Conservation (phyloP, 2,888 invertebrate genomes). For the Adela reaumurella region DNA sequence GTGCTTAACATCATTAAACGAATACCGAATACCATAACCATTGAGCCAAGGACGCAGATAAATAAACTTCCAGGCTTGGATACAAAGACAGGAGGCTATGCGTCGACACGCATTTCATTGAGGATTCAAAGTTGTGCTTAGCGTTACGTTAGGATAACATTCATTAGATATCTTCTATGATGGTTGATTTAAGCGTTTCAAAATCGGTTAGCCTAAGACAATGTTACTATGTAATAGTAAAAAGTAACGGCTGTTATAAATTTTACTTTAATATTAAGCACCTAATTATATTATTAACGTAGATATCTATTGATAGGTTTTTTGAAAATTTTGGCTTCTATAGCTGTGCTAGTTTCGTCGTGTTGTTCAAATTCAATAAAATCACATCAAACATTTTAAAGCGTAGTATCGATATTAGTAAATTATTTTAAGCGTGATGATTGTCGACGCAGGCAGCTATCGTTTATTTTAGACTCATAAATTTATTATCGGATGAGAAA, state of each 20-base stretch:
- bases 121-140: too few relatives aligned
- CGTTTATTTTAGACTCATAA: not conserved
- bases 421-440: not conserved
- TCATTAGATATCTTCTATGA: too few relatives aligned
- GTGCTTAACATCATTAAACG: too few relatives aligned
- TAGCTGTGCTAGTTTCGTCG: not conserved
- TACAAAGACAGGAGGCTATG: too few relatives aligned
- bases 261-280: constrained; percentile 34
- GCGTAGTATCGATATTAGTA: not conserved
- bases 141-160: too few relatives aligned
- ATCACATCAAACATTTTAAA: not conserved
- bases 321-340: not conserved
- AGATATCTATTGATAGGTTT: not conserved
- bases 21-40: too few relatives aligned
- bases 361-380: too few relatives aligned
- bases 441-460: not conserved
- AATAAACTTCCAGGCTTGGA: too few relatives aligned
- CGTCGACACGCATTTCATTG: too few relatives aligned
- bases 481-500: not conserved
- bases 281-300: too few relatives aligned
- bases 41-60: too few relatives aligned
- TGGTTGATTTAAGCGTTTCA: not conserved
- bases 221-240: constrained; percentile 53
- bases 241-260: constrained; percentile 46
- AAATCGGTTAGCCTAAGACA: constrained; percentile 11